A percentile compares a stretch with the other conserved stretches of the same genome.
Evolutionary conservation across 2,113 vertebrate species (phyloP).

Genomic region (Pungitius pungitius): DNA sequence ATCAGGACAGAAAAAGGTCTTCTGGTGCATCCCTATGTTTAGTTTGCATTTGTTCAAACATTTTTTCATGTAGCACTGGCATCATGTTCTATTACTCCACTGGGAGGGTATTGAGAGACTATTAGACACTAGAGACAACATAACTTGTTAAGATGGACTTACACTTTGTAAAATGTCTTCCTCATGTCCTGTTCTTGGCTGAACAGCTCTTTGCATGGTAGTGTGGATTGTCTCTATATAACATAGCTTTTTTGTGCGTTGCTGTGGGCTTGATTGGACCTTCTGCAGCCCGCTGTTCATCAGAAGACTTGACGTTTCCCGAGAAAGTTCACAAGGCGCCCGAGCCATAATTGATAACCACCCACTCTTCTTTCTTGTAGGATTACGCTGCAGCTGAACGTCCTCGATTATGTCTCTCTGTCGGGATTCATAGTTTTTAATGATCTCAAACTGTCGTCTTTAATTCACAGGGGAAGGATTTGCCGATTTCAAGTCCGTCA

Average conservation of each 20-base stretch:
- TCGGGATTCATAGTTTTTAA: conserved; percentile 20
- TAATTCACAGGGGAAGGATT: conserved; percentile 89
- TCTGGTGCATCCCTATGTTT: not conserved
- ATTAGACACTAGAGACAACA: not conserved
- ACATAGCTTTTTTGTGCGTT: conserved; percentile 52
- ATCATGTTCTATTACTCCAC: not conserved
- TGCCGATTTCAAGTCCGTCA: conserved; percentile 91
- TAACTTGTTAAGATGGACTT: conserved; percentile 29
- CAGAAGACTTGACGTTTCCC: conserved; percentile 22
- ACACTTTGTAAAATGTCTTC: conserved; percentile 26
- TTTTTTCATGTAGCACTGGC: not conserved
- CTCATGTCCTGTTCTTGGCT: conserved; percentile 22
- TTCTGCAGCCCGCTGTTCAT: conserved; percentile 16
- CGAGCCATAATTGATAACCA: conserved; percentile 37
- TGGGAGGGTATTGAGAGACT: not conserved
- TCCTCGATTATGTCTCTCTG: not conserved
- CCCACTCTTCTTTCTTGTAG: conserved; percentile 42
- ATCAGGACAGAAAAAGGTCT: not conserved
- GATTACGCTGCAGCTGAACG: conserved; percentile 10
- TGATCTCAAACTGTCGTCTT: conserved; percentile 44
- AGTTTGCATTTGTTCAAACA: not conserved
- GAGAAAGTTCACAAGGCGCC: not conserved
- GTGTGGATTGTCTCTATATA: conserved; percentile 21
- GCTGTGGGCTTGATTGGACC: conserved; percentile 36
- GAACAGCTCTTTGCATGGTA: conserved; percentile 39